Percentiles rank a stretch among this genome's conserved stretches.
These are phyloP conservation scores for Scytalopus superciliaris DNA, from an alignment of 2,113 vertebrate species.

Conservation along the genomic window DNA sequence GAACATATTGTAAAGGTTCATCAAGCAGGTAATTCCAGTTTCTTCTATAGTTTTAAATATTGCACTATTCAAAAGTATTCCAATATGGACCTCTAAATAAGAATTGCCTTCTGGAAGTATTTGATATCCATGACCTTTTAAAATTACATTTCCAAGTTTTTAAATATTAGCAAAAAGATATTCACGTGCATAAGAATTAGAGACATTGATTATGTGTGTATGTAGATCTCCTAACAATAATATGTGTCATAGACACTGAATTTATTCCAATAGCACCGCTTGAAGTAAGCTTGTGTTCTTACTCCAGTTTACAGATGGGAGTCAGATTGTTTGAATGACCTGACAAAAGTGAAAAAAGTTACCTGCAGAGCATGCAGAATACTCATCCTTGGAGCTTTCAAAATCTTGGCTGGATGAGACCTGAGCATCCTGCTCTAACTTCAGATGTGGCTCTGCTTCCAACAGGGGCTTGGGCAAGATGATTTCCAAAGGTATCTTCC, in stretches of 20 bases:
- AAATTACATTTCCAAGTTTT: background rate
- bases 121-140: background rate
- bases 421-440: background rate
- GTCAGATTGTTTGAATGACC: background rate
- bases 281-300: background rate
- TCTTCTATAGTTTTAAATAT: background rate
- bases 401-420: background rate
- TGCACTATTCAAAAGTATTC: background rate
- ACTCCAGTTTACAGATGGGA: background rate
- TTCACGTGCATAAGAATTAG: background rate
- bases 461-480: background rate
- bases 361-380: background rate
- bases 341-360: background rate
- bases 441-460: background rate
- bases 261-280: background rate
- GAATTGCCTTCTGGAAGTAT: background rate
- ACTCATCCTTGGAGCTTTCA: background rate
- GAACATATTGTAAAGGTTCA: background rate
- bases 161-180: background rate
- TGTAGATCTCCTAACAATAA: background rate
- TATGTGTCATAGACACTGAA: background rate
- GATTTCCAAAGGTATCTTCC: background rate
- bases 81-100: background rate
- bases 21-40: background rate
- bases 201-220: background rate